A percentile compares a stretch with the other conserved stretches of the same genome.
phyloP scores from a whole-genome alignment of 2,113 vertebrate genomes.

The Ictalurus punctatus region DNA sequence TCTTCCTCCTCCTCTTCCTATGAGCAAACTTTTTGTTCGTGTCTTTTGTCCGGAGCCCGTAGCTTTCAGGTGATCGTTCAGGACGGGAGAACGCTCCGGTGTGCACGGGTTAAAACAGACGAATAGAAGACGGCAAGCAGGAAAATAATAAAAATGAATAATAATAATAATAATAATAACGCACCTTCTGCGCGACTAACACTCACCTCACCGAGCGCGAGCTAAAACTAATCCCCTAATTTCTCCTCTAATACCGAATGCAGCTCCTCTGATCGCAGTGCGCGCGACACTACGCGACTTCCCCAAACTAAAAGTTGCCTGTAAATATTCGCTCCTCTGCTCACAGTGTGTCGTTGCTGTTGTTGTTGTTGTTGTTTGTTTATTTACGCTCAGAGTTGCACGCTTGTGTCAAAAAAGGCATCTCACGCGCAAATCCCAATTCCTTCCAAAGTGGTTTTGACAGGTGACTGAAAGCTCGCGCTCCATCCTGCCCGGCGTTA shows the following conservation, averaged over 20 bases:
- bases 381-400: background rate
- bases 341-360: background rate
- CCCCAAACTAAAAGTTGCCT: background rate
- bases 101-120: background rate
- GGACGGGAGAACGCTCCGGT: background rate
- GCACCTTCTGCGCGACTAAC: background rate
- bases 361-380: background rate
- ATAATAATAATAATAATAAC: background rate
- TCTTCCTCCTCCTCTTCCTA: background rate
- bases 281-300: background rate
- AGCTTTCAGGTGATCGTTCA: background rate
- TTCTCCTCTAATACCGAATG: background rate
- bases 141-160: background rate
- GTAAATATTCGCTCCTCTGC: background rate
- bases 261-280: background rate
- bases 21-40: background rate
- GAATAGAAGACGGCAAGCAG: background rate
- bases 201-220: background rate
- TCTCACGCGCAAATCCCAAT: conserved; percentile 55
- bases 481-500: conserved; percentile 72
- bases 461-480: conserved; percentile 71
- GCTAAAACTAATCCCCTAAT: background rate
- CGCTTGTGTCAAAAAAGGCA: conserved; percentile 26
- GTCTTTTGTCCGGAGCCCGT: background rate
- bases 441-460: conserved; percentile 66